These are phyloP conservation scores for Rhynchophorus ferrugineus DNA, from an alignment of 1,140 invertebrate species.

Conservation along the genomic window DNA sequence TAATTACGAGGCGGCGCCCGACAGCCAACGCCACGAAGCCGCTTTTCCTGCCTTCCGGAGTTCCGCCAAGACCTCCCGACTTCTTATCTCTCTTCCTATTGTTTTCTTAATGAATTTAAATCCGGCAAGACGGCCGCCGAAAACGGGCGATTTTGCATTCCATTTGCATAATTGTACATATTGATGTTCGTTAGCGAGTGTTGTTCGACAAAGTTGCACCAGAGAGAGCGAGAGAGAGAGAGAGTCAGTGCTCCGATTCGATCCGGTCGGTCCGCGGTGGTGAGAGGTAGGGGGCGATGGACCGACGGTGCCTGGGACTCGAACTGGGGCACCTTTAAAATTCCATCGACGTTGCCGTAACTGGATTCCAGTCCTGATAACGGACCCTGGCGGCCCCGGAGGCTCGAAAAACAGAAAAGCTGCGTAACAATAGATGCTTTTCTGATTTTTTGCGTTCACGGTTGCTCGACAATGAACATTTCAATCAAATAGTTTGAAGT, in stretches of 20 bases:
- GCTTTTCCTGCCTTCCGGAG: not conserved
- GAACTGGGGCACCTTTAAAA: not conserved
- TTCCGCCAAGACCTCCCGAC: slow-evolving; percentile 14
- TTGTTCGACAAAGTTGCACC: slow-evolving; percentile 29
- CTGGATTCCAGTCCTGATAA: not conserved
- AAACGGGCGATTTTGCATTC: slow-evolving; percentile 38
- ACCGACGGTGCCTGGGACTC: not conserved
- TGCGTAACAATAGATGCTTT: no score
- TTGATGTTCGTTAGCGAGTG: slow-evolving; percentile 42
- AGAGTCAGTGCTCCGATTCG: not conserved
- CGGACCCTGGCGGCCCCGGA: not conserved
- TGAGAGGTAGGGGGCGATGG: not conserved
- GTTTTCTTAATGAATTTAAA: slow-evolving; percentile 42
- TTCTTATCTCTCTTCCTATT: slow-evolving; percentile 40
- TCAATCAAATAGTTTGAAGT: no score
- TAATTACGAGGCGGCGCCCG: not conserved
- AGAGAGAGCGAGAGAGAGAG: not conserved
- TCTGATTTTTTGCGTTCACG: no score
- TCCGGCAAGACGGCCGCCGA: slow-evolving; percentile 37
- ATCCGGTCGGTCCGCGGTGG: not conserved
- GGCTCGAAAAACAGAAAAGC: not conserved
- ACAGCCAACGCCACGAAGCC: not conserved
- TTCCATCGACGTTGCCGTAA: not conserved
- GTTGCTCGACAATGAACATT: no score
- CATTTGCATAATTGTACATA: slow-evolving; percentile 42